Percentiles rank a stretch among this genome's conserved stretches.
Evolutionary conservation across 2,797 vertebrate genomes (phyloP).

Genomic region (Heliangelus exortis): DNA sequence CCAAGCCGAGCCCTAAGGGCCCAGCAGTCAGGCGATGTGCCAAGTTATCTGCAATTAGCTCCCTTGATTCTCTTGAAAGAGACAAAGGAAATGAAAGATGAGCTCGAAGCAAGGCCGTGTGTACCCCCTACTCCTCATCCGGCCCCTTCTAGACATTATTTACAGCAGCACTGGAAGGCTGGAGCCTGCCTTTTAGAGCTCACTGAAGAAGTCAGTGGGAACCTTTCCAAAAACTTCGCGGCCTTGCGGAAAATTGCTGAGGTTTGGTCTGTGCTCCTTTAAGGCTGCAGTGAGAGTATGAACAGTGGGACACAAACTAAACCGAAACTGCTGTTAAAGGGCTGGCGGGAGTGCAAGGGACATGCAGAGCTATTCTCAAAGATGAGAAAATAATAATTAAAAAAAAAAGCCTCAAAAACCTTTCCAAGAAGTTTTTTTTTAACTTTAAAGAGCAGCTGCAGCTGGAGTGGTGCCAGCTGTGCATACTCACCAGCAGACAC

Average conservation of each 20-base stretch:
- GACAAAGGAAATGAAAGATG: slow-evolving; percentile 15
- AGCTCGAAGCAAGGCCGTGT: neutral
- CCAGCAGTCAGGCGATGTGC: neutral
- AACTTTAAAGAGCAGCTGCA: slow-evolving; percentile 66
- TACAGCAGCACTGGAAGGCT: slow-evolving; percentile 18
- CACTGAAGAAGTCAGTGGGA: slow-evolving; percentile 58
- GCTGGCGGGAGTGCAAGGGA: no score
- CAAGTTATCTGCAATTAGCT: slow-evolving; percentile 30
- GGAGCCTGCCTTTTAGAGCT: slow-evolving; percentile 25
- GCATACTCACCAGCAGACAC: slow-evolving; percentile 31
- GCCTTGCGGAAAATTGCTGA: slow-evolving; percentile 53
- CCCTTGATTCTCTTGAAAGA: neutral
- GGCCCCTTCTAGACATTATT: slow-evolving; percentile 48
- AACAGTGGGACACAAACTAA: neutral
- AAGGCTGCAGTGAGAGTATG: neutral
- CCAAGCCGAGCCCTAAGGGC: neutral
- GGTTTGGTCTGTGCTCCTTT: slow-evolving; percentile 27
- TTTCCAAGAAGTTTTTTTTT: slow-evolving; percentile 12
- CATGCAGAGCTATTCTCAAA: neutral
- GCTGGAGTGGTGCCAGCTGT: slow-evolving; percentile 31
- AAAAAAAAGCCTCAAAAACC: neutral
- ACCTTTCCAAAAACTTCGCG: slow-evolving; percentile 13
- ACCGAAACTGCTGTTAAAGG: neutral
- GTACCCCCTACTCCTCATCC: neutral
- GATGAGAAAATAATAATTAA: neutral